phyloP scores from a whole-genome alignment of 1,140 invertebrate genomes.

The Philopotamus ludificatus region DNA sequence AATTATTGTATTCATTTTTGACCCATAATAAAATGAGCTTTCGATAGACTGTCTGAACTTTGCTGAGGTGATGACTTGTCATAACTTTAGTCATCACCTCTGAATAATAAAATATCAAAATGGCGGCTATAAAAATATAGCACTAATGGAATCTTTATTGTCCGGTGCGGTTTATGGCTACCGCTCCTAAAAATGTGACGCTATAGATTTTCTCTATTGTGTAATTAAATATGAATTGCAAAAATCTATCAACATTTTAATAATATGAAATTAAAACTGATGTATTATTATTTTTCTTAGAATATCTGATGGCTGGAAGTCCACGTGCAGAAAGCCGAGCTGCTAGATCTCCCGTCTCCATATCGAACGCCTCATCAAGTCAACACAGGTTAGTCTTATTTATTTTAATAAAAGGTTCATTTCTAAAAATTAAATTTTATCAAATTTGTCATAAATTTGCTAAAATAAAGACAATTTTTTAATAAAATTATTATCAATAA shows the following conservation, averaged over 20 bases:
- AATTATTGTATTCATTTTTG: no score
- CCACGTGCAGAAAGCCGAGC: constrained; percentile 35
- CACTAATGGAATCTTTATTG: constrained; percentile 42
- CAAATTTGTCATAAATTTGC: no score
- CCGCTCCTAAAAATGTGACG: constrained; percentile 28
- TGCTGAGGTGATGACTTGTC: constrained; percentile 1
- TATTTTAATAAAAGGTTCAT: no score
- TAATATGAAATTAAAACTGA: not conserved
- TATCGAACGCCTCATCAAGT: constrained; percentile 38
- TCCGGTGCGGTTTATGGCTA: constrained; percentile 25
- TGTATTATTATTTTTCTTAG: constrained; percentile 19
- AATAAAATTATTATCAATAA: no score
- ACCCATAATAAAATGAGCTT: no score
- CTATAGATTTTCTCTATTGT: no score
- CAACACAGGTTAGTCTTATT: constrained; percentile 39
- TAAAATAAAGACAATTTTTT: no score
- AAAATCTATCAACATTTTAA: not conserved
- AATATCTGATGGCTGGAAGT: constrained; percentile 37
- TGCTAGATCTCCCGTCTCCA: constrained; percentile 35
- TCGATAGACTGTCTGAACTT: no score
- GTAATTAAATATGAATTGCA: not conserved
- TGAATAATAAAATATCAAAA: constrained; percentile 40
- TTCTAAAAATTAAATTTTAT: no score
- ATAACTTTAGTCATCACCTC: constrained; percentile 38
- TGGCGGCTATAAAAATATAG: constrained; percentile 40